Percentiles rank a stretch among this genome's conserved stretches.
phyloP scores from a whole-genome alignment of 1,140 invertebrate species.

The Temnothorax curvispinosus region DNA sequence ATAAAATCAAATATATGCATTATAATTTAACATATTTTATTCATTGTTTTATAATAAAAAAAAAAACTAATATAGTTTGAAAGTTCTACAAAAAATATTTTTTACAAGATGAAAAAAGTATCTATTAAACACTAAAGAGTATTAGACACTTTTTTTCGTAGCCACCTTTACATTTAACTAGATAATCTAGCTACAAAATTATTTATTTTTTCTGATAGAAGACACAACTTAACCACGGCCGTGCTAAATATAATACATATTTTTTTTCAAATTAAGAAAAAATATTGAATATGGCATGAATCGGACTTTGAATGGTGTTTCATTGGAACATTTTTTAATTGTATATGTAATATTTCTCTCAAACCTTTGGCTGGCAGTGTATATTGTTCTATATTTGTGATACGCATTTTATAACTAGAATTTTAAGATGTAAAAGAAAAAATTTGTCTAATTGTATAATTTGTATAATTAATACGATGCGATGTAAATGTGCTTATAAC shows the following conservation, averaged over 20 bases:
- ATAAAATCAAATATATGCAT: neutral
- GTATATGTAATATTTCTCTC: no score
- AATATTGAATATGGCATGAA: no score
- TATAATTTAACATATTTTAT: neutral
- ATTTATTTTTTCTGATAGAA: neutral
- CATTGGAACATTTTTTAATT: no score
- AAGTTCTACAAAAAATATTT: neutral
- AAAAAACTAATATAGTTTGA: neutral
- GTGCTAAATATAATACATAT: no score
- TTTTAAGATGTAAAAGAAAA: slow-evolving; percentile 38
- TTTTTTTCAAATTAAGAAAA: no score
- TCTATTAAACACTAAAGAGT: no score
- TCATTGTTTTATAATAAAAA: neutral
- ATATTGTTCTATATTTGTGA: neutral
- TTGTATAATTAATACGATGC: slow-evolving; percentile 39
- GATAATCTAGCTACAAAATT: neutral
- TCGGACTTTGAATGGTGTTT: no score
- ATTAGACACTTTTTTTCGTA: no score
- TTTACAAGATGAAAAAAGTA: neutral
- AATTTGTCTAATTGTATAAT: no score
- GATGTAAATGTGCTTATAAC: neutral
- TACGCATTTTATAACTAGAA: neutral
- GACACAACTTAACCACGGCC: neutral
- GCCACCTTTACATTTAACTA: no score
- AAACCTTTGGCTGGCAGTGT: neutral